Evolutionary conservation across 2,888 invertebrate genomes (phyloP).

Genomic region (Cacoxenus indagator): DNA sequence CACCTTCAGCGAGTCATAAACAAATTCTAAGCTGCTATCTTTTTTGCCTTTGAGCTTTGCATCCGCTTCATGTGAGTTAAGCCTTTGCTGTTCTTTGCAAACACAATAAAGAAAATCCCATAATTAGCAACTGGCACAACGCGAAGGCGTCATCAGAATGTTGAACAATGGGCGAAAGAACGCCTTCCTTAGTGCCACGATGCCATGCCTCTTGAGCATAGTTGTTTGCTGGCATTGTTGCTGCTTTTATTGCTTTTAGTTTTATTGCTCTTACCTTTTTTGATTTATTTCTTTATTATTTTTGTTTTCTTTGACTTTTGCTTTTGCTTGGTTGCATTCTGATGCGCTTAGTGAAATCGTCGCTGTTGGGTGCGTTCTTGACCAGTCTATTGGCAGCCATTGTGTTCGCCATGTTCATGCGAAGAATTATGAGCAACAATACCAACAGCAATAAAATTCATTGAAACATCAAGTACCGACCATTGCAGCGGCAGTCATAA

Average conservation of each 20-base stretch:
- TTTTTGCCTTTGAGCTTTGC: slow-evolving; percentile 2
- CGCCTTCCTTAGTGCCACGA: no score
- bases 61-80: neutral
- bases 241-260: no score
- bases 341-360: slow-evolving; percentile 13
- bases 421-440: neutral
- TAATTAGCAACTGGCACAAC: slow-evolving; percentile 3
- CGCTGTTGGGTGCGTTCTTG: neutral
- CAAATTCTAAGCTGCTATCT: neutral
- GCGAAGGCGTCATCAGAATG: neutral
- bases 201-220: no score
- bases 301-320: neutral
- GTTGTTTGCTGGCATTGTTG: no score
- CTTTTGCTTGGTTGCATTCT: no score
- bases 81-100: neutral
- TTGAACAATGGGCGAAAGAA: neutral
- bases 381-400: neutral
- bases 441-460: neutral
- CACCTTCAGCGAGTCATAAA: slow-evolving; percentile 19
- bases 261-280: neutral
- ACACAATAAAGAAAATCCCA: neutral
- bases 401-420: neutral
- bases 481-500: neutral
- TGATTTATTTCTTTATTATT: neutral
- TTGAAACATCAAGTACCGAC: no score